Conservation (phyloP, 2,797 vertebrate genomes). For the Garrulus glandarius region DNA sequence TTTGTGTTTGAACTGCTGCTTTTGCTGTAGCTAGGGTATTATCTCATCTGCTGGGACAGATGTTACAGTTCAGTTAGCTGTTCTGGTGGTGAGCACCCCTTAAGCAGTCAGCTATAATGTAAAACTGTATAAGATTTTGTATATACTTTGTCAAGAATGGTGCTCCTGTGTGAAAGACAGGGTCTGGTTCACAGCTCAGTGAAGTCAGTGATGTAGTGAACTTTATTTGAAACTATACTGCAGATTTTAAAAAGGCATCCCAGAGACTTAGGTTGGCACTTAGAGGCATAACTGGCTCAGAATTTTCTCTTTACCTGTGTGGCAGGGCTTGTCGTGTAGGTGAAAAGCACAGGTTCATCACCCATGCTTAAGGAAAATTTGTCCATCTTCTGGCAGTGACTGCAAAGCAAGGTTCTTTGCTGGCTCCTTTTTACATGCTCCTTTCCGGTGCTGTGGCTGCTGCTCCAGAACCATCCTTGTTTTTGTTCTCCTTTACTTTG, state of each 20-base stretch:
- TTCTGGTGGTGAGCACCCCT: neutral
- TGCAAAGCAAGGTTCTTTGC: neutral
- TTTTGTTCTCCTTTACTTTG: neutral
- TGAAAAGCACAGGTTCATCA: neutral
- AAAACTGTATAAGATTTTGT: neutral
- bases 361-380: neutral
- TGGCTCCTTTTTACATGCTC: fast-evolving
- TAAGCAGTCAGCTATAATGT: neutral
- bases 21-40: neutral
- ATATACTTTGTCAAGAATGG: neutral
- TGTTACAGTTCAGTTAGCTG: neutral
- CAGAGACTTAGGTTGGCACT: neutral
- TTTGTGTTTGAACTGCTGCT: neutral
- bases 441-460: neutral
- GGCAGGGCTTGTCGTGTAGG: neutral
- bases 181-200: neutral
- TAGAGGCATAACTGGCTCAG: neutral
- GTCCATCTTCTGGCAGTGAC: neutral
- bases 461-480: neutral
- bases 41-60: neutral
- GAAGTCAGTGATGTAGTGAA: neutral
- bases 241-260: neutral
- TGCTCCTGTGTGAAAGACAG: neutral
- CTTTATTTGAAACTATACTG: neutral
- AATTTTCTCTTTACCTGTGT: neutral